Evolutionary conservation across 2,888 invertebrate species (phyloP), one percentile per base, ranked within the genome.

Genomic region (Meiosimyza platycephala): DNA sequence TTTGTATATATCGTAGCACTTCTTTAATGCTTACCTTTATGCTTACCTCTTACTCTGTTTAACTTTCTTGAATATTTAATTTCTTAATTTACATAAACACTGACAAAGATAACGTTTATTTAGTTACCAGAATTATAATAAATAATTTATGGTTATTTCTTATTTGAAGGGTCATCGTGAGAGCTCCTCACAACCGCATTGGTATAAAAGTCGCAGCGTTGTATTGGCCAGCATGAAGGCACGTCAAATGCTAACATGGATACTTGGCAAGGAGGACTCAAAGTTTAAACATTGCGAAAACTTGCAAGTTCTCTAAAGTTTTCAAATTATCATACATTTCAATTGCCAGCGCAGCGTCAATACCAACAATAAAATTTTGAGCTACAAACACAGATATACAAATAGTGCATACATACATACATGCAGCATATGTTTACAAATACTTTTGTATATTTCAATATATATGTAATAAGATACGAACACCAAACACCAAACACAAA

Each of bases 221-320:
- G 93, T 95, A 22, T 89, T 95, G 79, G 95, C 95, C 5, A 95
- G 95, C 86, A 95, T 95, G 94, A 94, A 94, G 84, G 95, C 95
- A 0, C 89, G 95, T 66, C 95, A 95, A 87, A 95, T 95, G 94
- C 90, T 96, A 78, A 95, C 95, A 22, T 95, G 95, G 95, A 92
- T 96, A 66, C 93, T 95, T 84, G 95, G 95, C 63, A 95, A 95
- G 82, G 95, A 96, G 85, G 95, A 95, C 86, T 92, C 95, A 22
- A 95, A 95, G 87, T 95, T 95, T 88, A 95, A 95, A 88, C 94
- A 95, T 88, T 95, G 95, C 89, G 95, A 95, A 88, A 95, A 96
- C 83, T 89, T 96, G 67, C 92, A 95, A 85, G 94, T 94, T 85
- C 92, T 95, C 87, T 95, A 93, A 92, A 63, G n/a, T 16, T 40